phyloP scores from a whole-genome alignment of 2,113 vertebrate species.

The Columbina picui region DNA sequence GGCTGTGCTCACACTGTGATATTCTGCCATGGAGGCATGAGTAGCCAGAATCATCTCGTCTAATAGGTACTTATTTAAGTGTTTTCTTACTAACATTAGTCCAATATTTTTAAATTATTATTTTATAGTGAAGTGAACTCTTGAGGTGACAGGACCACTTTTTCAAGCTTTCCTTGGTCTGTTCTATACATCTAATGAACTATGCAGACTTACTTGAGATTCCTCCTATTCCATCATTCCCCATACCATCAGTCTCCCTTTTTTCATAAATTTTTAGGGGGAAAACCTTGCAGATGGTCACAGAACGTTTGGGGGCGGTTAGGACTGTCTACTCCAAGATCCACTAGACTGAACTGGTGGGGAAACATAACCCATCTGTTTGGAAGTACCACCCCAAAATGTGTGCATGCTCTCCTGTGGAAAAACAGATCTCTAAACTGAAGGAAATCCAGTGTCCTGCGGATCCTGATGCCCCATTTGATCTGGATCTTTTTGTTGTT shows the following conservation, averaged over 20 bases:
- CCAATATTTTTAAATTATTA: neutral
- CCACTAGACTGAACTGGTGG: neutral
- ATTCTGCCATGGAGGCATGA: fast-evolving
- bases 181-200: neutral
- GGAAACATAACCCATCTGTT: neutral
- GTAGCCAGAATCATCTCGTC: neutral
- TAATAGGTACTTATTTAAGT: neutral
- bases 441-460: neutral
- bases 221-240: neutral
- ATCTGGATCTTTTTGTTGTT: neutral
- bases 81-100: neutral
- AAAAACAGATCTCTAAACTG: neutral
- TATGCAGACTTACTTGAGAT: neutral
- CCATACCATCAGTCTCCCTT: no score
- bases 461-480: neutral
- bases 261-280: neutral
- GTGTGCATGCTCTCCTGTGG: no score
- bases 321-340: neutral
- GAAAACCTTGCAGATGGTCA: neutral
- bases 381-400: neutral
- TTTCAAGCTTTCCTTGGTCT: neutral
- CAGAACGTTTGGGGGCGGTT: neutral
- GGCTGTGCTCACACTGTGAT: neutral
- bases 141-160: neutral
- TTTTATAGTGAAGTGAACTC: neutral